phyloP scores from a whole-genome alignment of 2,888 invertebrate species.

The Euclidia mi region DNA sequence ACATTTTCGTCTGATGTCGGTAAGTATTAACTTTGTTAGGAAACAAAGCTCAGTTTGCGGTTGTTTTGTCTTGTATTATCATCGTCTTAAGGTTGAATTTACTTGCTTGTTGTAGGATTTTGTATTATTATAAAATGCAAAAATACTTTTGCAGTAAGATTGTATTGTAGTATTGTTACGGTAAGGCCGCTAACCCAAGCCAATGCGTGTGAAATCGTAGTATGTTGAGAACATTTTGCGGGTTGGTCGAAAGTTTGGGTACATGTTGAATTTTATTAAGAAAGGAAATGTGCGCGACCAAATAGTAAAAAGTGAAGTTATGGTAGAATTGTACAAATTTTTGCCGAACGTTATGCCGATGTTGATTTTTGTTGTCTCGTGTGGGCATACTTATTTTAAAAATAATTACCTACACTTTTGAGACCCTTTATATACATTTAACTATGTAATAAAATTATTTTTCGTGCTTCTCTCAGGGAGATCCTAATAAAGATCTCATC shows the following conservation, averaged over 20 bases:
- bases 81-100: slow-evolving; percentile 33
- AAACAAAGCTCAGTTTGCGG: slow-evolving; percentile 35
- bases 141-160: slow-evolving; percentile 53
- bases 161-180: slow-evolving; percentile 47
- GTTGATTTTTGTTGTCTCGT: too few species aligned
- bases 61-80: slow-evolving; percentile 33
- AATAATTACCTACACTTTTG: too few species aligned
- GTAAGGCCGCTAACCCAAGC: slow-evolving; percentile 19
- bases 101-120: background rate
- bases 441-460: too few species aligned
- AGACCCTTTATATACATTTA: too few species aligned
- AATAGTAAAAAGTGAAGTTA: too few species aligned
- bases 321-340: too few species aligned
- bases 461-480: too few species aligned
- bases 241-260: slow-evolving; percentile 14
- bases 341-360: too few species aligned
- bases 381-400: too few species aligned
- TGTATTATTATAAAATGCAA: slow-evolving; percentile 41
- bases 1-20: slow-evolving; percentile 25
- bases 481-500: too few species aligned
- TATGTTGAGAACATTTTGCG: slow-evolving; percentile 22
- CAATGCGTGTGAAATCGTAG: slow-evolving; percentile 30
- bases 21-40: slow-evolving; percentile 29
- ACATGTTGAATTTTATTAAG: background rate
- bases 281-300: too few species aligned